phyloP scores from a whole-genome alignment of 2,797 vertebrate genomes.

The Acridotheres tristis region DNA sequence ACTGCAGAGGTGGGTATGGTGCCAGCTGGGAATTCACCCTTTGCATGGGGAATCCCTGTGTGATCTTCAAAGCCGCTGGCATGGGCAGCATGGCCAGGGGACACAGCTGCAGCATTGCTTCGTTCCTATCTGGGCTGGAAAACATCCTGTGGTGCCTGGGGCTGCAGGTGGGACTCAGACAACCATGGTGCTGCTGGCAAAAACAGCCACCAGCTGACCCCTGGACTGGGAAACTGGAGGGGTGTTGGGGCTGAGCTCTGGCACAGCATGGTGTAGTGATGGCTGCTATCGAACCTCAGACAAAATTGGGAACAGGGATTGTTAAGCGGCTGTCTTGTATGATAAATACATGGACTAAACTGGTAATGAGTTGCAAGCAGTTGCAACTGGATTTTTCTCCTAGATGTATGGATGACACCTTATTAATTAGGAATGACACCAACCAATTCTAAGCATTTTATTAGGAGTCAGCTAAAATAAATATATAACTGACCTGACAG shows the following conservation, averaged over 20 bases:
- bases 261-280: fast-evolving
- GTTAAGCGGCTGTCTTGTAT: background rate
- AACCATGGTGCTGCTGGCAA: background rate
- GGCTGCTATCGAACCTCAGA: background rate
- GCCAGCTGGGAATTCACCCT: constrained; percentile 58
- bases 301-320: background rate
- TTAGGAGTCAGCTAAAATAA: background rate
- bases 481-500: background rate
- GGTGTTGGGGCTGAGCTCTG: background rate
- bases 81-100: background rate
- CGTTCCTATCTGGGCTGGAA: background rate
- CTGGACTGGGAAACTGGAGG: background rate
- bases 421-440: background rate
- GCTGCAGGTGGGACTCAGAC: background rate
- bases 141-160: background rate
- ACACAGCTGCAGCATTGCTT: background rate
- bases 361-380: background rate
- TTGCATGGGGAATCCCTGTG: background rate
- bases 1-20: background rate
- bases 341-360: background rate
- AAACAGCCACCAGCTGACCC: background rate
- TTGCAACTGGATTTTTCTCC: background rate
- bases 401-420: background rate
- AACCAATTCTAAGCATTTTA: background rate
- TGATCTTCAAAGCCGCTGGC: constrained; percentile 7